Evolutionary conservation across 1,140 invertebrate species (phyloP), one percentile per base, ranked within the genome.

Genomic region (Musca vetustissima): DNA sequence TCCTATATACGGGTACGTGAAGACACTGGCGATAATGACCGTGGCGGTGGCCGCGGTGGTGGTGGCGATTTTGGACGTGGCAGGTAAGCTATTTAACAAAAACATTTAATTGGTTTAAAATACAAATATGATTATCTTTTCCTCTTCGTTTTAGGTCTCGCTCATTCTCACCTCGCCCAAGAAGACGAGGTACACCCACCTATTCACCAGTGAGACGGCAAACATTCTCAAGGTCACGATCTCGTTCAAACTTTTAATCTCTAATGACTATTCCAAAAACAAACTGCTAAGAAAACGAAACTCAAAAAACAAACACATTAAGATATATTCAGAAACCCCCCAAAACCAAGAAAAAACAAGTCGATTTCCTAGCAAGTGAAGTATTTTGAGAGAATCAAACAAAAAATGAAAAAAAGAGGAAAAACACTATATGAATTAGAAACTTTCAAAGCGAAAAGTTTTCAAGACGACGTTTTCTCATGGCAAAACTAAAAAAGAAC

Each of bases 1-100:
- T 89, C 95, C 11, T 98, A 98, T 82, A 96, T 98, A 73, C 87
- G 96, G 64, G 95, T 98, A 17, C 95, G 95, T 80, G 96, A 98
- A 85, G 96, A 98, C 83, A 91, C 92, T 76, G 89, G 90, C 15
- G 89, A 90, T 69, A 87, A 77, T 25, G 75, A 77, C 17, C 57
- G 77, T 49, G 77, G 77, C 4, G 76, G 89, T 72, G 88, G 90
- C 11, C 59, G 90, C 11, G 64, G 52, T 14, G 52, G 32, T 1
- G 32, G 67, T 28, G 87, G 88, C 75, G 88, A 89, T 67, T 69
- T 76, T 49, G 66, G 73, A 28, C 84, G 83, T 66, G 80, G 71
- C 65, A 81, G 83, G 83, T 84, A 74, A 73, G 67, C n/a, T 64
- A 67, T 68, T 48, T 48, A 50, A 55, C 2, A 17, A 67, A 49